These are phyloP conservation scores for Galeopsomyia nigrocyanea DNA, from an alignment of 2,888 invertebrate species.

Conservation along the genomic window DNA sequence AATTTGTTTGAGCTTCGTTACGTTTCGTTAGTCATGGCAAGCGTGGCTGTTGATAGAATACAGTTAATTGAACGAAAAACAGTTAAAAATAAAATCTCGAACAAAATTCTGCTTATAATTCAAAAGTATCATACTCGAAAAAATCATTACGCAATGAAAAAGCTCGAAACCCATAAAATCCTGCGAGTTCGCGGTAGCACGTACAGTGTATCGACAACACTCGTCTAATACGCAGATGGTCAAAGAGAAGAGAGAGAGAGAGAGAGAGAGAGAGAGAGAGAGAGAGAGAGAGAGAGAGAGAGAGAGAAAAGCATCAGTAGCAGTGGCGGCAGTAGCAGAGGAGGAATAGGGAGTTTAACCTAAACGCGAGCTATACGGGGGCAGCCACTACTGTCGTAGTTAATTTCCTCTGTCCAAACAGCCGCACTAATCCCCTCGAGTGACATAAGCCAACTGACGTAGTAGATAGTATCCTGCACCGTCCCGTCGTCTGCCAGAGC, in stretches of 20 bases:
- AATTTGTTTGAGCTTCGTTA: too few relatives aligned
- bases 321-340: neutral
- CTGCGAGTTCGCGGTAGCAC: constrained; percentile 52
- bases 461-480: too few relatives aligned
- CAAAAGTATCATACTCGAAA: too few relatives aligned
- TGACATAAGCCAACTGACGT: constrained; percentile 67
- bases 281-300: constrained; percentile 18
- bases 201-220: constrained; percentile 61
- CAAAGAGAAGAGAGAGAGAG: neutral
- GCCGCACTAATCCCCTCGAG: constrained; percentile 63
- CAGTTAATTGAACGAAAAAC: too few relatives aligned
- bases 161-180: constrained; percentile 37
- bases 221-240: constrained; percentile 56
- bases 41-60: too few relatives aligned
- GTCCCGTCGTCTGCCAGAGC: constrained; percentile 31
- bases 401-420: constrained; percentile 69
- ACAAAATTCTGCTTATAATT: too few relatives aligned
- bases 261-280: constrained; percentile 6
- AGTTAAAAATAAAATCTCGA: too few relatives aligned
- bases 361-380: constrained; percentile 47
- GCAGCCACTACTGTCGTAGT: constrained; percentile 58
- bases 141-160: too few relatives aligned
- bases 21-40: too few relatives aligned
- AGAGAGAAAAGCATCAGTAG: too few relatives aligned
- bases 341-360: constrained; percentile 39